Percentiles rank a stretch among this genome's conserved stretches.
Conservation (phyloP, 2,888 invertebrate genomes). For the Mallateleia sp. region DNA sequence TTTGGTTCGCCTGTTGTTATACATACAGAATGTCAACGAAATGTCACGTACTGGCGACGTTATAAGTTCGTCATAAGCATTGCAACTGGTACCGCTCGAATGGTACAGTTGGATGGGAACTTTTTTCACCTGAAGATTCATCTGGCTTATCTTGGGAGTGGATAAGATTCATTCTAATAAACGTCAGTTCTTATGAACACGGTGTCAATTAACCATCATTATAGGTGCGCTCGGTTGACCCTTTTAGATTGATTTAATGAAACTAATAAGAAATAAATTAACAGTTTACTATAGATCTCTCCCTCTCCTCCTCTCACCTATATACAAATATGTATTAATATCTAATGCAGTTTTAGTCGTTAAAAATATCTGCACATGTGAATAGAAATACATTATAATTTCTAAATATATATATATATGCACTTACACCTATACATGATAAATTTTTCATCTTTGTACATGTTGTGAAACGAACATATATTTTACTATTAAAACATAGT, state of each 20-base stretch:
- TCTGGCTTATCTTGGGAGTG: conserved; percentile 46
- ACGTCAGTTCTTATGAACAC: conserved; percentile 60
- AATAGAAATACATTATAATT: too few species aligned
- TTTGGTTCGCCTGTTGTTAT: conserved; percentile 3
- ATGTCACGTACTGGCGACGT: conserved; percentile 49
- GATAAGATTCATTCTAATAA: conserved; percentile 63
- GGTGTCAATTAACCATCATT: conserved; percentile 71
- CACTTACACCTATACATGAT: too few species aligned
- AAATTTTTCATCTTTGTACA: too few species aligned
- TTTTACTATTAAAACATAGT: too few species aligned
- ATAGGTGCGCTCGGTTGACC: conserved; percentile 62
- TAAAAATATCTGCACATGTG: too few species aligned
- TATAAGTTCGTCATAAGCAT: conserved; percentile 10
- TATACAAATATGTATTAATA: too few species aligned
- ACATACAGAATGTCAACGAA: conserved; percentile 52
- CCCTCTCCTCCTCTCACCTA: too few species aligned
- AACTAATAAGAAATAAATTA: too few species aligned
- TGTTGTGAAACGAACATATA: too few species aligned
- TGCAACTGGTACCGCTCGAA: conserved; percentile 6
- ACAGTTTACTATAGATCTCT: too few species aligned
- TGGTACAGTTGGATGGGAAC: background rate
- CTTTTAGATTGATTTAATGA: conserved; percentile 72
- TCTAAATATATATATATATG: too few species aligned
- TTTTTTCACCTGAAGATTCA: conserved; percentile 52
- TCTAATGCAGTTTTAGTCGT: too few species aligned